Conservation (phyloP, 2,888 invertebrate species). For the Philopedon plagiatum region DNA sequence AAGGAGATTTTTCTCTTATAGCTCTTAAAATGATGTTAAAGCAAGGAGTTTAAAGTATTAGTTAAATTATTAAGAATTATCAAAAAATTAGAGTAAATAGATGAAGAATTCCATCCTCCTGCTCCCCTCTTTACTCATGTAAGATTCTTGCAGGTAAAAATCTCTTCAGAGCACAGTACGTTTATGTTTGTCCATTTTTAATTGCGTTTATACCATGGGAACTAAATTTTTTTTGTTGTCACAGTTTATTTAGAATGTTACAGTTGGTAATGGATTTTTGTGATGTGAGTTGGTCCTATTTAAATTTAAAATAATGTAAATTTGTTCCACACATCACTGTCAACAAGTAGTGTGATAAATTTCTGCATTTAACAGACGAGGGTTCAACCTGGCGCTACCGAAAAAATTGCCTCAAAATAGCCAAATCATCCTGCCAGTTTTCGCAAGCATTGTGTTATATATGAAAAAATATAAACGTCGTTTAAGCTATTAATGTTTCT, state of each 20-base stretch:
- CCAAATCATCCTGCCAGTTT: constrained; percentile 21
- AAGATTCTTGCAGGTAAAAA: too few species aligned
- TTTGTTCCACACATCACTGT: constrained; percentile 25
- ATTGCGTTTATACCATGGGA: too few species aligned
- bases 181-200: too few species aligned
- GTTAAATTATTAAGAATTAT: background rate
- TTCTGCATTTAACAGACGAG: constrained; percentile 15
- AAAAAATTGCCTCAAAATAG: constrained; percentile 14
- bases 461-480: too few species aligned
- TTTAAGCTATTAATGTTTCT: too few species aligned
- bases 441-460: too few species aligned
- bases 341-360: constrained; percentile 24
- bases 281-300: background rate
- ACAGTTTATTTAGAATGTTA: background rate
- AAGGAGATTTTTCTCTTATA: constrained; percentile 25
- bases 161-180: too few species aligned
- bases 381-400: constrained; percentile 20
- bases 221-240: too few species aligned
- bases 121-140: too few species aligned
- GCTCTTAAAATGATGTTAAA: background rate
- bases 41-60: background rate
- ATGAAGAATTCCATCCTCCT: too few species aligned
- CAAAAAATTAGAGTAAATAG: too few species aligned
- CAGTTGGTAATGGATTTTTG: background rate
- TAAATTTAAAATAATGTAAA: constrained; percentile 20